These are phyloP conservation scores for Hoplias malabaricus DNA, from an alignment of 2,113 vertebrate genomes.

Conservation along the genomic window DNA sequence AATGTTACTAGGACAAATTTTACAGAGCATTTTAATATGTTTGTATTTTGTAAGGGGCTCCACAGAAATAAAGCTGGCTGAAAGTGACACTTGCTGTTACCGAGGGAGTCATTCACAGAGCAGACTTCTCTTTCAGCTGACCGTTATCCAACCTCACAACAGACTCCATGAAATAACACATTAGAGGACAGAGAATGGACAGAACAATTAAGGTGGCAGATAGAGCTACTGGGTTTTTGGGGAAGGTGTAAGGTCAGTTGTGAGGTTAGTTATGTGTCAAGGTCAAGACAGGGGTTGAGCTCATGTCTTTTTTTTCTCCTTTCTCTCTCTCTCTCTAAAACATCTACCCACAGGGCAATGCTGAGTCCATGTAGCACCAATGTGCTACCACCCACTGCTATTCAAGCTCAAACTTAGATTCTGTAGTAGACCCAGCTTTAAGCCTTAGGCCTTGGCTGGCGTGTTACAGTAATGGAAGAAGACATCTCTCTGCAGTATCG, in stretches of 20 bases:
- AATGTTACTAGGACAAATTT: too few species aligned
- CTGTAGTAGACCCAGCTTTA: constrained; percentile 20
- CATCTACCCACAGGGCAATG: constrained; percentile 21
- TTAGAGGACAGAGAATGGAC: background rate
- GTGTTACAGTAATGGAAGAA: constrained; percentile 45
- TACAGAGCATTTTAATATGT: too few species aligned
- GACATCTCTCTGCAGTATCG: constrained; percentile 42
- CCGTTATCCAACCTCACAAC: background rate
- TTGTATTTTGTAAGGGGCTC: too few species aligned
- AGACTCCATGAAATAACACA: background rate
- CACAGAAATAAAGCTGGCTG: too few species aligned
- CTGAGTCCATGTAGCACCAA: constrained; percentile 10
- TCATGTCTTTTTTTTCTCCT: background rate
- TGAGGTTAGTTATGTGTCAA: constrained; percentile 23
- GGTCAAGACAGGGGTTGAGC: constrained; percentile 24
- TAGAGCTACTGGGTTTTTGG: background rate
- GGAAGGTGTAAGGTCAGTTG: constrained; percentile 11
- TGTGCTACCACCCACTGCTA: constrained; percentile 34
- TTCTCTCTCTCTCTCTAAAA: background rate
- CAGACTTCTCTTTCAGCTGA: too few species aligned
- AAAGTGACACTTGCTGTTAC: too few species aligned
- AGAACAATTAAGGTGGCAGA: background rate
- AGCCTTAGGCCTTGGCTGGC: constrained; percentile 35
- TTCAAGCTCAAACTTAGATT: constrained; percentile 12
- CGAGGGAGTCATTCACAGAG: too few species aligned